Conservation (phyloP, 1,140 invertebrate genomes). For the Platyscapa corneri region DNA sequence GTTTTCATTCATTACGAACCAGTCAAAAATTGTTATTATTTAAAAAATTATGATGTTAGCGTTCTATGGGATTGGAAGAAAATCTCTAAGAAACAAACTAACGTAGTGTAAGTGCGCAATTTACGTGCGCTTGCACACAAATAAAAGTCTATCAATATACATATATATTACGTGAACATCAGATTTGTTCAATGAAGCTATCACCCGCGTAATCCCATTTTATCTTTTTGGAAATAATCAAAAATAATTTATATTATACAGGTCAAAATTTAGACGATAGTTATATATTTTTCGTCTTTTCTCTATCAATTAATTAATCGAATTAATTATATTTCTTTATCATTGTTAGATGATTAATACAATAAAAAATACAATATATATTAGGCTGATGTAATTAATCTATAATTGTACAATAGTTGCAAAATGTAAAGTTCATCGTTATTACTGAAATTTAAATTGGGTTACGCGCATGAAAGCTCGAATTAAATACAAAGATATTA, state of each 20-base stretch:
- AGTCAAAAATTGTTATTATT: constrained; percentile 43
- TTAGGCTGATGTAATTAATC: neutral
- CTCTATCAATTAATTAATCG: constrained; percentile 10
- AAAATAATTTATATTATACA: neutral
- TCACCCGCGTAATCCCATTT: constrained; percentile 41
- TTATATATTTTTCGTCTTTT: constrained; percentile 31
- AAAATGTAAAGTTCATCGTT: neutral
- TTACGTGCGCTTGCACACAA: constrained; percentile 26
- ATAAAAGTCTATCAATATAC: constrained; percentile 40
- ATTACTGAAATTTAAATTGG: constrained; percentile 8
- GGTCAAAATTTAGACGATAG: constrained; percentile 8
- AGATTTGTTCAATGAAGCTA: constrained; percentile 35
- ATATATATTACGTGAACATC: constrained; percentile 44
- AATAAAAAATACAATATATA: constrained; percentile 28
- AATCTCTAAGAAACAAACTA: constrained; percentile 45
- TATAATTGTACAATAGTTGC: neutral
- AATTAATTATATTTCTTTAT: constrained; percentile 43
- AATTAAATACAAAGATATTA: constrained; percentile 47
- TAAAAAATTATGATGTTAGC: constrained; percentile 48
- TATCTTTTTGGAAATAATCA: neutral
- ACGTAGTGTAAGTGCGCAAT: constrained; percentile 42
- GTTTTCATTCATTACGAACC: constrained; percentile 15
- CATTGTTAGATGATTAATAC: neutral
- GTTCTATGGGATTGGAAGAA: constrained; percentile 43
- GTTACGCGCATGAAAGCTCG: constrained; percentile 38